Base-by-base conservation (phyloP, 2,113 vertebrate genomes). In the Brachypteracias leptosomus region DNA sequence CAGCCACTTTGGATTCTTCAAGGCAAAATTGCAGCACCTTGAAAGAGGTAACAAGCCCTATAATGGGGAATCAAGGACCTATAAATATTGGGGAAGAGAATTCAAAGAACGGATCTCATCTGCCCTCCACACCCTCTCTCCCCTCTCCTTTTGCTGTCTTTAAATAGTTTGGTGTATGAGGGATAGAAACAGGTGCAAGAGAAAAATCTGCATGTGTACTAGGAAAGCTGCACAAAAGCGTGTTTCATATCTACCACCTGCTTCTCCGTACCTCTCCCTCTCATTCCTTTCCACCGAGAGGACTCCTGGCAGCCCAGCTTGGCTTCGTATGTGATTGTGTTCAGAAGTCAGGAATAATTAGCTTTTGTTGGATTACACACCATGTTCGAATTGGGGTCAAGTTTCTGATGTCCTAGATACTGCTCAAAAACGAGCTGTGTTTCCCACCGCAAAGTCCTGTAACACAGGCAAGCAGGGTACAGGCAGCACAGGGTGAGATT, bases 151-250 rank as follows among this genome's bases (percentile, higher is more conserved):
- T 85, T 93, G 62, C 54, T 33, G 18, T 68, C 68, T 72, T 90
- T 83, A 91, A 95, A 89, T 96, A 85, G 71, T 74, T 93, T 8
- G 29, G 13, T 86, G 49, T 88, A 55, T 93, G 88, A 96, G 76
- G 77, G 74, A 66, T 84, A 74, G 72, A 47, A 93, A 33, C 95
- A 95, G 88, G 68, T 96, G 94, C 40, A 73, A 51, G 40, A 72
- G 40, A 42, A 72, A 85, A 80, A 66, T 61, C 58, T 75, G 31
- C 4, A 1, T 75, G 55, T 62, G 47, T 82, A 35, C 46, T 21
- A 42, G 52, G 33, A 85, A 82, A 86, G 71, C 73, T 61, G 31
- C 40, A 82, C 74, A 83, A 77, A 57, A 88, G 85, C 3, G 0
- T 55, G 49, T 59, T 77, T 68, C 65, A 17, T 31, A 20, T 52